Percentiles rank a stretch among this genome's conserved stretches.
Evolutionary conservation across 2,888 invertebrate species (phyloP).

Genomic region (Chymomyza procnemis): DNA sequence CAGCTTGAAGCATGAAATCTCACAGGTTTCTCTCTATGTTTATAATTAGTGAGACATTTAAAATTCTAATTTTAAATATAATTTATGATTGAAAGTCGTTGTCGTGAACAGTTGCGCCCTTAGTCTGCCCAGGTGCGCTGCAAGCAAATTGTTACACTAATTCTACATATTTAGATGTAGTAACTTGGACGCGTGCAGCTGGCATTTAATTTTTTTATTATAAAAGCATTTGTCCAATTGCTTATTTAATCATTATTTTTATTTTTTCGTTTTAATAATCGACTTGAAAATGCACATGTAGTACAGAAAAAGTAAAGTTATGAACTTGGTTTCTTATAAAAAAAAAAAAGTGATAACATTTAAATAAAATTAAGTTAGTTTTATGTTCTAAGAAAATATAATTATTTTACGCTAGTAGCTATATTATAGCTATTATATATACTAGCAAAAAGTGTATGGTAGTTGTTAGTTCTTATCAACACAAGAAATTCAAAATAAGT

Average conservation of each 20-base stretch:
- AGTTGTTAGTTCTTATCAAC: no score
- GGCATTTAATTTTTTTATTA: slow-evolving; percentile 7
- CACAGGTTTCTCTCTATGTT: slow-evolving; percentile 53
- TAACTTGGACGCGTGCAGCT: slow-evolving; percentile 30
- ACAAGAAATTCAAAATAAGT: no score
- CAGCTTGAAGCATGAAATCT: slow-evolving; percentile 66
- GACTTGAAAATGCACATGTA: slow-evolving; percentile 13
- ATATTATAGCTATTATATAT: no score
- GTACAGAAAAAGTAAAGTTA: no score
- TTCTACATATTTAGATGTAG: slow-evolving; percentile 27
- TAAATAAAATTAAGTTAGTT: no score
- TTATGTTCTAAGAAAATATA: no score
- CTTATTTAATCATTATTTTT: slow-evolving; percentile 62
- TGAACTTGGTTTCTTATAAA: no score
- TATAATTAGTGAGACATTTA: slow-evolving; percentile 64
- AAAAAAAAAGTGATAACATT: no score
- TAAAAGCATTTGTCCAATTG: slow-evolving; percentile 49
- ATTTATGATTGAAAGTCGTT: slow-evolving; percentile 69
- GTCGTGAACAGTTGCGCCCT: slow-evolving; percentile 51
- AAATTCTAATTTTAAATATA: slow-evolving; percentile 62
- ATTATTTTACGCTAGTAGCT: no score
- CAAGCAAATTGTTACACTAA: slow-evolving; percentile 50
- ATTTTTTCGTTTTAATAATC: slow-evolving; percentile 50
- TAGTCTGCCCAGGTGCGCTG: slow-evolving; percentile 56
- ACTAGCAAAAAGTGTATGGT: no score